A percentile compares a stretch with the other conserved stretches of the same genome.
These are phyloP conservation scores for Oxycera nigricornis DNA, from an alignment of 2,888 invertebrate species.

Conservation along the genomic window DNA sequence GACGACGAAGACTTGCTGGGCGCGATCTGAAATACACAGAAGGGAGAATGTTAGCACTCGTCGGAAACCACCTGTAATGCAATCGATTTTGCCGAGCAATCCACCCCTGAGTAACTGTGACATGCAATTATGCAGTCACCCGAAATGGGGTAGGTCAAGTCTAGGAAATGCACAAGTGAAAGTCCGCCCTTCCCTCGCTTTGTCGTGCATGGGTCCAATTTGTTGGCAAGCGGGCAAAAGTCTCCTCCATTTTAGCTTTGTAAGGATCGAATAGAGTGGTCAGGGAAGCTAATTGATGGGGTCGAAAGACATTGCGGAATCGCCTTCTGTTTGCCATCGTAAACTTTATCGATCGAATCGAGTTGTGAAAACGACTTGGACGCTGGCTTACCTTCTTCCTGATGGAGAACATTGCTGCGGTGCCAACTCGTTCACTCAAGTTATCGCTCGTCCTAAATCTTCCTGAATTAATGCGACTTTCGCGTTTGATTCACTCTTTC, in stretches of 20 bases:
- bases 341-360: conserved; percentile 23
- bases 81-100: conserved; percentile 28
- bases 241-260: neutral
- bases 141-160: conserved; percentile 44
- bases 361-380: neutral
- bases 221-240: neutral
- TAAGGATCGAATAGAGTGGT: neutral
- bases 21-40: conserved; percentile 45
- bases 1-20: conserved; percentile 37
- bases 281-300: neutral
- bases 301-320: neutral
- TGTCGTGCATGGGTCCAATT: neutral
- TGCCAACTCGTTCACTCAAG: neutral
- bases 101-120: neutral
- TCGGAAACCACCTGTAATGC: conserved; percentile 16
- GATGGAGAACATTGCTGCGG: conserved; percentile 42
- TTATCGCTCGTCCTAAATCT: neutral
- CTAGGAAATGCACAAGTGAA: conserved; percentile 26
- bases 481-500: neutral
- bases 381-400: conserved; percentile 44
- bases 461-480: neutral
- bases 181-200: too few relatives aligned
- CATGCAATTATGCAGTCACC: conserved; percentile 25
- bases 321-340: neutral
- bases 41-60: too few relatives aligned